Evolutionary conservation across 2,797 vertebrate species (phyloP).

Genomic region (Anisognathus igniventris): DNA sequence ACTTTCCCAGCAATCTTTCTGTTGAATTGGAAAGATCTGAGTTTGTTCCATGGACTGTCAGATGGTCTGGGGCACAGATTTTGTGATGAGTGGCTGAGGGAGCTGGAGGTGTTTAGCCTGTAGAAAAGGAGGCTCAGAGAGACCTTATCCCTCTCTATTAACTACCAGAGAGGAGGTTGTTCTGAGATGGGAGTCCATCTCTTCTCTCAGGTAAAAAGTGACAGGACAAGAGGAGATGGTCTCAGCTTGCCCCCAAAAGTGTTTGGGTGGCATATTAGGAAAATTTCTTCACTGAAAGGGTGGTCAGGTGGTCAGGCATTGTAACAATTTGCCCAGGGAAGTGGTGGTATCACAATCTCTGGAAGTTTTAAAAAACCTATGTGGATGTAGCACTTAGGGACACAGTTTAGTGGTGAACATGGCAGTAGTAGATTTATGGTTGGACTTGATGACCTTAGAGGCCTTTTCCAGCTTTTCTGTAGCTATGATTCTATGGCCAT

Average conservation of each 20-base stretch:
- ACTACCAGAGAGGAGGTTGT: not conserved
- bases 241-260: rapidly evolving
- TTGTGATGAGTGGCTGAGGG: not conserved
- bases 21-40: not conserved
- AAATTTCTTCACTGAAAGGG: not conserved
- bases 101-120: not conserved
- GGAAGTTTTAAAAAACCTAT: not conserved
- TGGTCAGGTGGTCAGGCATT: not conserved
- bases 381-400: not conserved
- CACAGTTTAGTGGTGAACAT: not conserved
- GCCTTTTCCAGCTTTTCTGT: not conserved
- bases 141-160: not conserved
- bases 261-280: not conserved
- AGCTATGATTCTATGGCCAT: not conserved
- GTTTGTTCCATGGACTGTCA: not conserved
- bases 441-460: not conserved
- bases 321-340: not conserved
- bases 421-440: rapidly evolving
- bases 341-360: not conserved
- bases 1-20: not conserved
- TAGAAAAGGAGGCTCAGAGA: not conserved
- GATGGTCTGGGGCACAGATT: not conserved
- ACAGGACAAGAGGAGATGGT: not conserved
- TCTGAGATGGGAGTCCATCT: not conserved
- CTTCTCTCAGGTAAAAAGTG: not conserved